phyloP scores from a whole-genome alignment of 2,113 vertebrate species.

The Indicator indicator region DNA sequence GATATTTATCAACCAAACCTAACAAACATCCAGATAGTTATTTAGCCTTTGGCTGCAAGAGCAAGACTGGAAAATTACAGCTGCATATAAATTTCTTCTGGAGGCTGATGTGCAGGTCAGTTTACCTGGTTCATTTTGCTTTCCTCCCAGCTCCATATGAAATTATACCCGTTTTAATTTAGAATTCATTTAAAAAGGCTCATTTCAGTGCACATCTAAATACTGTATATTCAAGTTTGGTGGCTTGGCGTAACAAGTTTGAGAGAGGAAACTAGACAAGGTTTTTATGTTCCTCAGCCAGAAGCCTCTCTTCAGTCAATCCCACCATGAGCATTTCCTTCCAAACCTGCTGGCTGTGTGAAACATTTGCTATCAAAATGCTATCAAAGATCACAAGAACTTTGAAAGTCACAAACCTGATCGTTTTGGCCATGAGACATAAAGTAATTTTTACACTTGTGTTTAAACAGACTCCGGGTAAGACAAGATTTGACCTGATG shows the following conservation, averaged over 20 bases:
- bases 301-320: neutral
- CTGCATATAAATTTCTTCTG: neutral
- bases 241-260: neutral
- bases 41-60: neutral
- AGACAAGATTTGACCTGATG: neutral
- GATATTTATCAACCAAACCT: neutral
- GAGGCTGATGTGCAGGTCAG: neutral
- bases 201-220: neutral
- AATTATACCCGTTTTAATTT: neutral
- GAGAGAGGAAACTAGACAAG: neutral
- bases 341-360: neutral
- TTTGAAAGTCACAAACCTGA: neutral
- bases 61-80: neutral
- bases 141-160: neutral
- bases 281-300: neutral
- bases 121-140: neutral
- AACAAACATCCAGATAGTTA: neutral
- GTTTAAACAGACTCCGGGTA: neutral
- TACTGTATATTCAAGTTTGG: neutral
- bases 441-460: neutral
- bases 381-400: neutral
- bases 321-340: neutral
- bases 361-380: neutral
- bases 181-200: neutral
- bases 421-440: fast-evolving